phyloP scores from a whole-genome alignment of 2,113 vertebrate species.

The Coregonus clupeaformis region DNA sequence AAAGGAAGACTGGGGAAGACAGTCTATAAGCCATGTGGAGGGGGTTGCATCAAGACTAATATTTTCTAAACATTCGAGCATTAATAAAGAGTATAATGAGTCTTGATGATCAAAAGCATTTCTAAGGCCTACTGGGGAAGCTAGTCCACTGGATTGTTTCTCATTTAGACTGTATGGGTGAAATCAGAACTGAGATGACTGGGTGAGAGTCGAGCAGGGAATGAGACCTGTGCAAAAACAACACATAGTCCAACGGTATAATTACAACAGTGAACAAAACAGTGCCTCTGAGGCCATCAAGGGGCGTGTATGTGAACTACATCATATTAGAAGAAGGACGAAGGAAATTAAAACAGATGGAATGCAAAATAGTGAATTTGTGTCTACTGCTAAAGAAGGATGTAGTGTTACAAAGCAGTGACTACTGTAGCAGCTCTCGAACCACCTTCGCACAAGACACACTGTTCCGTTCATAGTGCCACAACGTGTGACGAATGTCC shows the following conservation, averaged over 20 bases:
- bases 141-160: not conserved
- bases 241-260: not conserved
- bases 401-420: not conserved
- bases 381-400: not conserved
- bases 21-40: not conserved
- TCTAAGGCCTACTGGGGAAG: not conserved
- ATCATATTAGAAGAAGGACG: not conserved
- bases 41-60: not conserved
- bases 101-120: not conserved
- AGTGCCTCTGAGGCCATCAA: conserved; percentile 17
- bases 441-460: not conserved
- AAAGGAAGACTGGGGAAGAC: not conserved
- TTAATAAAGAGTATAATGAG: not conserved
- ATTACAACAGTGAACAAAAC: not conserved
- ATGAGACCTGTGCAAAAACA: not conserved
- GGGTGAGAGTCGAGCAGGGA: not conserved
- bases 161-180: not conserved
- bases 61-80: not conserved
- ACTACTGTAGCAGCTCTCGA: not conserved
- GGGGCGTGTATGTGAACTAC: conserved; percentile 22
- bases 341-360: not conserved
- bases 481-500: conserved; percentile 9
- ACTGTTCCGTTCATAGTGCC: not conserved
- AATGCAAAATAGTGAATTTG: not conserved
- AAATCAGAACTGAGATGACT: not conserved